These are phyloP conservation scores for Lates japonicus DNA, from an alignment of 2,797 vertebrate species.

Conservation along the genomic window DNA sequence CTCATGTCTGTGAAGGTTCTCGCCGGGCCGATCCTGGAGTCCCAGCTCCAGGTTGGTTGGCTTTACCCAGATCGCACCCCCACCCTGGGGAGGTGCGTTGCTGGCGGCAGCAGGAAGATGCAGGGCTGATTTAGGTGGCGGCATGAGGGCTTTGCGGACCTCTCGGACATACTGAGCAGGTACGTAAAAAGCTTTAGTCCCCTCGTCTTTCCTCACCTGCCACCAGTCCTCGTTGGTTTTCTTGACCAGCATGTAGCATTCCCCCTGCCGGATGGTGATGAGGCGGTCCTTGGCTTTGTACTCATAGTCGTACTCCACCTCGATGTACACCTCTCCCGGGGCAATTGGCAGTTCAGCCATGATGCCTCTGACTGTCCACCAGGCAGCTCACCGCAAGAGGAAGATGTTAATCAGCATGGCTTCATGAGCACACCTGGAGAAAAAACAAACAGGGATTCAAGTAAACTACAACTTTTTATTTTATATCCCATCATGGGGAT, in stretches of 20 bases:
- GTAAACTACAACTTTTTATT: background rate
- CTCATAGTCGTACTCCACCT: constrained; percentile 98
- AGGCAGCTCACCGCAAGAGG: constrained; percentile 59
- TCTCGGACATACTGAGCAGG: constrained; percentile 97
- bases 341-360: constrained; percentile 92
- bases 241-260: constrained; percentile 94
- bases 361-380: constrained; percentile 67
- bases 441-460: background rate
- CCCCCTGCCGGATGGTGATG: constrained; percentile 93
- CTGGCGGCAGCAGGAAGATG: constrained; percentile 12
- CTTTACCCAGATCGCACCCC: constrained; percentile 70
- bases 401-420: constrained; percentile 57
- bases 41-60: constrained; percentile 79
- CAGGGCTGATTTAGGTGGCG: constrained; percentile 87
- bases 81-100: constrained; percentile 30
- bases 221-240: constrained; percentile 98
- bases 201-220: constrained; percentile 94
- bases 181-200: constrained; percentile 93
- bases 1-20: constrained; percentile 88
- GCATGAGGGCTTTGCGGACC: constrained; percentile 95
- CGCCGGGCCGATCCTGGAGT: constrained; percentile 75
- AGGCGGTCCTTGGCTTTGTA: constrained; percentile 94
- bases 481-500: background rate
- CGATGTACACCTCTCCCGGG: constrained; percentile 90
- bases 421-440: constrained; percentile 45